Evolutionary conservation across 2,113 vertebrate genomes (phyloP), one percentile per base, ranked within the genome.

Genomic region (Anoplopoma fimbria): DNA sequence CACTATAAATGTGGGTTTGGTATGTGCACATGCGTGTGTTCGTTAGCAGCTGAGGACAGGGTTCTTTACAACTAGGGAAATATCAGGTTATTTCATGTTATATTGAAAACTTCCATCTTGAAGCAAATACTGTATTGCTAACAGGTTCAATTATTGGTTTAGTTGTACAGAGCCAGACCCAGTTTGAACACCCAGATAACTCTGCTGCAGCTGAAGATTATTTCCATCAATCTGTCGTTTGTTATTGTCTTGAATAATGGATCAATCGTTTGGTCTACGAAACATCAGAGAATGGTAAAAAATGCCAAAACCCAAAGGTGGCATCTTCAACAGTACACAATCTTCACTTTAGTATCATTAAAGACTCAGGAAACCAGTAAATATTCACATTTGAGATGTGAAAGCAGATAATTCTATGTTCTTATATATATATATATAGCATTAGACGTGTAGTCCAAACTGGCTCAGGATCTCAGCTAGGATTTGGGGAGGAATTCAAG

Each of bases 401-500:
- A 38, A 6, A 38, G 9, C 9, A 42, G 9, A 42, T 42, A 12
- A 2, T 12, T 42, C 2, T 42, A 42, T 13, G 2, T 42, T 12
- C 12, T 1, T 42, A 42, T 42, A 42, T 13, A 42, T 42, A 14
- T 45, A 6, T 45, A 17, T 4, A 45, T 45, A 15, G 42, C 42
- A 45, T 17, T 13, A 45, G 7, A 10, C 12, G 53, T 72, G 36
- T 25, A 33, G 14, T 19, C 15, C 51, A 27, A 64, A n/a, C 60
- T 36, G 45, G 31, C 60, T 75, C 29, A 38, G 62, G 10, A 15
- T 65, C n/a, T 55, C 47, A 15, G 15, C 47, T 40, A 25, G 34
- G 17, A 65, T 21, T 76, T 9, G 42, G 27, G 60, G 40, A 34
- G 19, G 36, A 81, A 72, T 80, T 65, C 25, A n/a, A 62, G 7